phyloP scores from a whole-genome alignment of 2,797 vertebrate species.

The Lerista edwardsae region DNA sequence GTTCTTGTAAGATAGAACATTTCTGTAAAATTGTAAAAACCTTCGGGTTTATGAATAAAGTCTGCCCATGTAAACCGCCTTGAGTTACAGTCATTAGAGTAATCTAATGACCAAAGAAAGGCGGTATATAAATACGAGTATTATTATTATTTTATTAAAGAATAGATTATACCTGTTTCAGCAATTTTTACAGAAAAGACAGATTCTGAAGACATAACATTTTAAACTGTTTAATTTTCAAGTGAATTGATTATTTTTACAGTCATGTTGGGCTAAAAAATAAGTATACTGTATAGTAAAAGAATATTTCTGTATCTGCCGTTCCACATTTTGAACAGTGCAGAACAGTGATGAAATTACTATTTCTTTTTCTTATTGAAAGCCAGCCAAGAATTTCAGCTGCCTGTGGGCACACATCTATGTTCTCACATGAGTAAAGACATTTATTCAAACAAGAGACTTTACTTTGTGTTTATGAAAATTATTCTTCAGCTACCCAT shows the following conservation, averaged over 20 bases:
- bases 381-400: conserved; percentile 26
- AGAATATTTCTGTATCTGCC: neutral
- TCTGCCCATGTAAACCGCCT: too few species aligned
- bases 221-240: too few species aligned
- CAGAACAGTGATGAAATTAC: neutral
- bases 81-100: too few species aligned
- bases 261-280: neutral
- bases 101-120: too few species aligned
- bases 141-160: too few species aligned
- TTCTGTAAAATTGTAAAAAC: too few species aligned
- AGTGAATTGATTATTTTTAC: neutral
- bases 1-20: too few species aligned
- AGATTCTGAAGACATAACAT: too few species aligned
- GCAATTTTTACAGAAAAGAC: too few species aligned
- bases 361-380: conserved; percentile 18
- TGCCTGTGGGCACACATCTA: conserved; percentile 12
- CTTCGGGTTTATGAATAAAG: too few species aligned
- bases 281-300: neutral
- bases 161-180: too few species aligned
- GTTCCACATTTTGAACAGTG: neutral
- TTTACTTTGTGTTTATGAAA: conserved; percentile 22
- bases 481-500: conserved; percentile 11
- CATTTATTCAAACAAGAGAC: conserved; percentile 30
- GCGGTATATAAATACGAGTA: too few species aligned
- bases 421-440: conserved; percentile 26